A percentile compares a stretch with the other conserved stretches of the same genome.
These are phyloP conservation scores for Netelia fuscicornis DNA, from an alignment of 2,888 invertebrate genomes.

Conservation along the genomic window DNA sequence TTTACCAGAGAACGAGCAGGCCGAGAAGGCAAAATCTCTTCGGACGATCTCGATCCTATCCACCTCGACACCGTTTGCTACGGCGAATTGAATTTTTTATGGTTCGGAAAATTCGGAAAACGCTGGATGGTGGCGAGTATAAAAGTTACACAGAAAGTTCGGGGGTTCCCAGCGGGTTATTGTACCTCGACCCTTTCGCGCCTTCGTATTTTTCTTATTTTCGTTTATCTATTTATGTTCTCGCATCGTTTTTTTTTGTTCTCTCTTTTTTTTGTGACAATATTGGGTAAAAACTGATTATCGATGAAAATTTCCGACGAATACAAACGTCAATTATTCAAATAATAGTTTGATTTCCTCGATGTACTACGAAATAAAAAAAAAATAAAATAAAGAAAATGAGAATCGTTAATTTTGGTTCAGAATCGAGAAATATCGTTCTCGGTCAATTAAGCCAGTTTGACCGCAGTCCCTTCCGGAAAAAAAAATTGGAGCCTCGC, in stretches of 20 bases:
- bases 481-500: background rate
- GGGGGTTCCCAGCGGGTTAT: background rate
- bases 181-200: background rate
- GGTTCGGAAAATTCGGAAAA: constrained; percentile 42
- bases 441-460: no score
- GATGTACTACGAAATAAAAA: no score
- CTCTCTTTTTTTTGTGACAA: background rate
- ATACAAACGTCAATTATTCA: no score
- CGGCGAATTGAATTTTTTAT: constrained; percentile 52
- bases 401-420: no score
- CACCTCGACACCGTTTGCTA: constrained; percentile 34
- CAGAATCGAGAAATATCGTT: no score
- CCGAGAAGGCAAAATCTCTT: constrained; percentile 27
- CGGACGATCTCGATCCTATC: constrained; percentile 45
- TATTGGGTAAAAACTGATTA: no score
- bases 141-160: background rate
- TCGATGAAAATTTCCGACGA: no score
- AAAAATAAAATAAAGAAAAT: no score
- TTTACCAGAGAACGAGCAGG: constrained; percentile 14
- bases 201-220: background rate
- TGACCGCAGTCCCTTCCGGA: no score
- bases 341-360: no score
- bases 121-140: constrained; percentile 14
- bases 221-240: no score
- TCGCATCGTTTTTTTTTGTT: no score